These are phyloP conservation scores for Poeciliopsis occidentalis DNA, from an alignment of 2,113 vertebrate species.

Conservation along the genomic window DNA sequence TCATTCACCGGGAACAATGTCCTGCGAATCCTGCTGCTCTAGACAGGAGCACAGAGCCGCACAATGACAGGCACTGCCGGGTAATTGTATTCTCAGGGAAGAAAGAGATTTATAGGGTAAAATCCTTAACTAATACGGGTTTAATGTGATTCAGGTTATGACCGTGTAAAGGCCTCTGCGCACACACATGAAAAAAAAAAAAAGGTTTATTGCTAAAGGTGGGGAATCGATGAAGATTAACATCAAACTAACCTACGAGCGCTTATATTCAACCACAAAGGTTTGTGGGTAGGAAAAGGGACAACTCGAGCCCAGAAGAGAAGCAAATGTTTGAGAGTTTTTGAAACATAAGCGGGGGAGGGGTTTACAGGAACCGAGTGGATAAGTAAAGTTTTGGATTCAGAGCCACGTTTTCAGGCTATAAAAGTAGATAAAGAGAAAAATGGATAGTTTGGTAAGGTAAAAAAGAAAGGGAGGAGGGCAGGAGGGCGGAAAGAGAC, in stretches of 20 bases:
- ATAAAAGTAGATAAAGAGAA: slow-evolving; percentile 30
- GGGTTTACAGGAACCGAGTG: slow-evolving; percentile 18
- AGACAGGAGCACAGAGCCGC: slow-evolving; percentile 56
- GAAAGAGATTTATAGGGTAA: slow-evolving; percentile 73
- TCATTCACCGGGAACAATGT: slow-evolving; percentile 75
- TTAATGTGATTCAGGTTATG: slow-evolving; percentile 76
- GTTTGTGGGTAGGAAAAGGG: slow-evolving; percentile 30
- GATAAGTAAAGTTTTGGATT: slow-evolving; percentile 30
- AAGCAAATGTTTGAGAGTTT: slow-evolving; percentile 26
- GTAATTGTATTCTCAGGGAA: slow-evolving; percentile 75
- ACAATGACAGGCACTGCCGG: slow-evolving; percentile 68
- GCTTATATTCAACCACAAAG: slow-evolving; percentile 35
- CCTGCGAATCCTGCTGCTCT: slow-evolving; percentile 71
- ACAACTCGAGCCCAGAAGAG: slow-evolving; percentile 53
- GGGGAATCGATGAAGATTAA: slow-evolving; percentile 53
- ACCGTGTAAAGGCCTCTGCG: slow-evolving; percentile 60
- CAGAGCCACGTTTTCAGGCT: slow-evolving; percentile 9
- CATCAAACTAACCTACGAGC: slow-evolving; percentile 55
- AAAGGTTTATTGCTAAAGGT: slow-evolving; percentile 34
- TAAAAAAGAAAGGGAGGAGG: slow-evolving; percentile 28
- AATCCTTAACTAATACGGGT: slow-evolving; percentile 76
- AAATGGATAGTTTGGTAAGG: slow-evolving; percentile 16
- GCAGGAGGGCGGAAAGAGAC: slow-evolving; percentile 53
- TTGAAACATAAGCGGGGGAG: slow-evolving; percentile 9
- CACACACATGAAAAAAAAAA: slow-evolving; percentile 30